Evolutionary conservation across 1,140 invertebrate genomes (phyloP).

Genomic region (Latrodectus geometricus): DNA sequence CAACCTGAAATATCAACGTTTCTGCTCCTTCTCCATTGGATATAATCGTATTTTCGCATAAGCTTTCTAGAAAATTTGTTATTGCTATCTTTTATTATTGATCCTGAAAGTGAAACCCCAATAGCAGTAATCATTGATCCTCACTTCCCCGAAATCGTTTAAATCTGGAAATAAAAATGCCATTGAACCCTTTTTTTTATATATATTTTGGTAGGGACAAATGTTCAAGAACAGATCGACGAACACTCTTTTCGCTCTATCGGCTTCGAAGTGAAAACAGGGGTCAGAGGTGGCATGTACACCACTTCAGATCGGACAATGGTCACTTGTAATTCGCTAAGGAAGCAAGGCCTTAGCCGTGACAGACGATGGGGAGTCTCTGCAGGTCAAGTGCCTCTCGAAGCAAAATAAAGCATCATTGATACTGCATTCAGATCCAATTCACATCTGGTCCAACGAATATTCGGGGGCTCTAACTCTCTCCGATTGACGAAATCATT

Average conservation of each 20-base stretch:
- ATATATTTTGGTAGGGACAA: background rate
- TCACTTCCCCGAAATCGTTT: too few relatives aligned
- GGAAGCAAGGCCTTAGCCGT: conserved; percentile 4
- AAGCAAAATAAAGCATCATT: background rate
- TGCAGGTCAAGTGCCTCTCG: background rate
- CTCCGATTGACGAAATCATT: background rate
- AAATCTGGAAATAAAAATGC: background rate
- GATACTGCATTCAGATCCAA: background rate
- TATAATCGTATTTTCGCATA: too few relatives aligned
- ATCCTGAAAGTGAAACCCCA: too few relatives aligned
- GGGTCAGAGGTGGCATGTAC: conserved; percentile 8
- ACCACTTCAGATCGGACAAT: conserved; percentile 32
- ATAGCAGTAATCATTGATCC: too few relatives aligned
- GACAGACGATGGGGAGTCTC: background rate
- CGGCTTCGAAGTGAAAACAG: background rate
- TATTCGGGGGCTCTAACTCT: conserved; percentile 24
- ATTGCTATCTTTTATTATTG: too few relatives aligned
- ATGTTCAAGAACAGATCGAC: conserved; percentile 15
- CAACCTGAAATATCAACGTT: too few relatives aligned
- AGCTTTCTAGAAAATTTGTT: too few relatives aligned
- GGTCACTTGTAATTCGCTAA: conserved; percentile 26
- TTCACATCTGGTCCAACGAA: conserved; percentile 40
- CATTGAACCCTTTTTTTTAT: background rate
- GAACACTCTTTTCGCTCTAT: conserved; percentile 27
- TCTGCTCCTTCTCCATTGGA: too few relatives aligned